phyloP scores from a whole-genome alignment of 2,797 vertebrate genomes.

The Alcedo atthis region DNA sequence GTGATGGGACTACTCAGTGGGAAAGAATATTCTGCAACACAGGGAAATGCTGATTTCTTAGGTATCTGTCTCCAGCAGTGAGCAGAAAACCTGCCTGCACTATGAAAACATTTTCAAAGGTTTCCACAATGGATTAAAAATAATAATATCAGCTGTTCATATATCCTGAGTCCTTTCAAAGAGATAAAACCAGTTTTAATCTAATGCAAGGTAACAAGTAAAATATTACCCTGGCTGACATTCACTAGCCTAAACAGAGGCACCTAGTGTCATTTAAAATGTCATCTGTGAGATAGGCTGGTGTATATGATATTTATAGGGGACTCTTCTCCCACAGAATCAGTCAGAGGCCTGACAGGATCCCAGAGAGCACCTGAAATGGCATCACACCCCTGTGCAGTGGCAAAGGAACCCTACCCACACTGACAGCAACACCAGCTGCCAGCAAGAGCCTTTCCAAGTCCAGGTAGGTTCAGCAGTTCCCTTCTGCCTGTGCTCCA shows the following conservation, averaged over 20 bases:
- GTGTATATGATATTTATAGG: background rate
- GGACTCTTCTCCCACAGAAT: background rate
- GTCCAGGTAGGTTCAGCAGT: background rate
- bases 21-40: background rate
- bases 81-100: background rate
- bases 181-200: background rate
- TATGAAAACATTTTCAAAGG: background rate
- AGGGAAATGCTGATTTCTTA: background rate
- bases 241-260: background rate
- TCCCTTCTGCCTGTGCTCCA: background rate
- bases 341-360: background rate
- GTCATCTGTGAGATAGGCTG: background rate
- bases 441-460: background rate
- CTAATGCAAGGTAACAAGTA: background rate
- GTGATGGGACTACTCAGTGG: background rate
- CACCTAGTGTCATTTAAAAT: background rate
- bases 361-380: background rate
- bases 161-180: background rate
- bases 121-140: slow-evolving; percentile 1
- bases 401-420: background rate
- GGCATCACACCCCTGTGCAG: background rate
- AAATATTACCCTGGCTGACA: background rate
- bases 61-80: background rate
- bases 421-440: background rate
- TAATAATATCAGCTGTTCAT: background rate